Conservation (phyloP, 1,140 invertebrate species). For the Ditylenchus dipsaci region DNA sequence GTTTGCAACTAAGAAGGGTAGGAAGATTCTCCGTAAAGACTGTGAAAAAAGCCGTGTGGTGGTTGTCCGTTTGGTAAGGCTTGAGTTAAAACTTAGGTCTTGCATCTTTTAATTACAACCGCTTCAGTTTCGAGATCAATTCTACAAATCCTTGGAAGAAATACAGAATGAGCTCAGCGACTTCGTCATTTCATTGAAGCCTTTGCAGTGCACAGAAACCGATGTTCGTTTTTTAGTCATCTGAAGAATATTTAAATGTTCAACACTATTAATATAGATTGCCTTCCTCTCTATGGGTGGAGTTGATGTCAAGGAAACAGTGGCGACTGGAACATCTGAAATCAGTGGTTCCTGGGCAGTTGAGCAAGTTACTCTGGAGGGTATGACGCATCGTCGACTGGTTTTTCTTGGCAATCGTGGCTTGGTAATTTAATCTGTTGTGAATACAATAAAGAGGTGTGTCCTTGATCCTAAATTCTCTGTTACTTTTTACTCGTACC, state of each 20-base stretch:
- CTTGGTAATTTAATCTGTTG: conserved; percentile 2
- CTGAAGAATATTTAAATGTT: conserved; percentile 2
- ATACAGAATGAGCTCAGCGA: conserved; percentile 35
- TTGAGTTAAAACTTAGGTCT: too few species aligned
- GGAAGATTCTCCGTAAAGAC: conserved; percentile 34
- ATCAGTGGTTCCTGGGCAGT: conserved; percentile 51
- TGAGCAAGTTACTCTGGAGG: conserved; percentile 41
- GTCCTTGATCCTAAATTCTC: too few species aligned
- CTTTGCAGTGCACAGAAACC: conserved; percentile 12
- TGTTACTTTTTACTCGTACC: too few species aligned
- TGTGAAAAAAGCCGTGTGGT: conserved; percentile 42
- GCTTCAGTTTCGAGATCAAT: conserved; percentile 19
- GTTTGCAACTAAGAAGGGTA: conserved; percentile 47
- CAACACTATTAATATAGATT: conserved; percentile 30
- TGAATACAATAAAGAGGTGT: too few species aligned
- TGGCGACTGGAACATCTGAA: conserved; percentile 38
- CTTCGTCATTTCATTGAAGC: conserved; percentile 35
- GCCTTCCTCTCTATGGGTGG: conserved; percentile 43
- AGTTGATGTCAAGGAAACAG: conserved; percentile 33
- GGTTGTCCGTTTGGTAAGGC: conserved; percentile 24
- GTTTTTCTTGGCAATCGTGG: conserved; percentile 40
- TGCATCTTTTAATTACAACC: too few species aligned
- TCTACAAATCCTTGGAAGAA: conserved; percentile 24
- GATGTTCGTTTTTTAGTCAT: background rate
- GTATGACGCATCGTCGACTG: conserved; percentile 28